Conservation (phyloP, 2,113 vertebrate genomes). For the Stigmatopora argus region DNA sequence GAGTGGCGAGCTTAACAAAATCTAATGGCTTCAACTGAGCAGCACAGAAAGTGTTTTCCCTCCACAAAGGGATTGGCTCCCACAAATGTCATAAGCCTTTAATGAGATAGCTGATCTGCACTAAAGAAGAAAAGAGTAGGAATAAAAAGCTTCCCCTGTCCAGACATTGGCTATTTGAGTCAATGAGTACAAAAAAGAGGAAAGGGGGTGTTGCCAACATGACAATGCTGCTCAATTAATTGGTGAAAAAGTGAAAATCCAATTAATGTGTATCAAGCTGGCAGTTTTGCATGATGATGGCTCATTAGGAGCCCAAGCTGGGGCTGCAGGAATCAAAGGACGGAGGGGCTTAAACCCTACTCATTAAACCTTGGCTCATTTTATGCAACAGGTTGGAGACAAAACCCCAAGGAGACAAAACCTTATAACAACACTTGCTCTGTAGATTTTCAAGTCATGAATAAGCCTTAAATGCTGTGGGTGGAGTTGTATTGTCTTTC, state of each 20-base stretch:
- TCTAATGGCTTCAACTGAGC: conserved; percentile 83
- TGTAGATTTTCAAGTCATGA: conserved; percentile 59
- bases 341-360: conserved; percentile 68
- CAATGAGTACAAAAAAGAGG: conserved; percentile 67
- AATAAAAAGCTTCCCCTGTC: conserved; percentile 75
- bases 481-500: conserved; percentile 35
- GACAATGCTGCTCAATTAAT: conserved; percentile 81
- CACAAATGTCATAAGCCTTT: conserved; percentile 90
- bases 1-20: conserved; percentile 76
- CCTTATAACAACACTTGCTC: conserved; percentile 66
- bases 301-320: conserved; percentile 76
- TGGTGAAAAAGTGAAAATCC: conserved; percentile 80
- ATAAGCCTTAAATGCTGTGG: conserved; percentile 57
- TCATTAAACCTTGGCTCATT: conserved; percentile 83
- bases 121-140: conserved; percentile 66
- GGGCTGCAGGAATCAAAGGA: conserved; percentile 52
- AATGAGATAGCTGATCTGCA: conserved; percentile 85
- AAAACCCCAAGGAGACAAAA: conserved; percentile 68
- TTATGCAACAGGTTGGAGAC: conserved; percentile 77
- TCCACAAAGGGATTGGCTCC: conserved; percentile 82
- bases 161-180: conserved; percentile 71
- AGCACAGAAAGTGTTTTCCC: conserved; percentile 83
- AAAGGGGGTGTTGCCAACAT: conserved; percentile 65
- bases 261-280: conserved; percentile 86
- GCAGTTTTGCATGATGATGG: conserved; percentile 81